A percentile compares a stretch with the other conserved stretches of the same genome.
Conservation (phyloP, 2,888 invertebrate genomes). For the Lasioglossum zephyrum region DNA sequence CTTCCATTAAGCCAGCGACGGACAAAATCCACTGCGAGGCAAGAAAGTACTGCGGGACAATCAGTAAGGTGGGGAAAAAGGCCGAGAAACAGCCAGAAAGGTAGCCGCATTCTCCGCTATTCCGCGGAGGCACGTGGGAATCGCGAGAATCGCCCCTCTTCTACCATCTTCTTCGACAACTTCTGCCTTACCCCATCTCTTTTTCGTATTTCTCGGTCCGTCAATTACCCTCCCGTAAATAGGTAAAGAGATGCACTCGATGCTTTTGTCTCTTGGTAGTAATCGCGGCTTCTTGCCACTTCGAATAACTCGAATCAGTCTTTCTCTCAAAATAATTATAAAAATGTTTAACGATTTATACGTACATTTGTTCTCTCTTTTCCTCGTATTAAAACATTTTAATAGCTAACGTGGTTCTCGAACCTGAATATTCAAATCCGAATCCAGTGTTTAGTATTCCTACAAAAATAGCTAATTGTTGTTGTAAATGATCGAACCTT, state of each 20-base stretch:
- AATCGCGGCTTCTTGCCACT: background rate
- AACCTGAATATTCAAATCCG: too few relatives aligned
- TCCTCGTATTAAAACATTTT: too few relatives aligned
- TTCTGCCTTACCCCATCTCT: slow-evolving; percentile 17
- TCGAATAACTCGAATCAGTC: background rate
- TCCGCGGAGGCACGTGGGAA: slow-evolving; percentile 79
- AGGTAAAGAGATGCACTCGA: slow-evolving; percentile 74
- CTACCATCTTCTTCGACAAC: slow-evolving; percentile 14
- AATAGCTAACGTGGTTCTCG: too few relatives aligned
- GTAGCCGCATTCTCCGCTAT: slow-evolving; percentile 71
- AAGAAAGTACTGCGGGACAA: slow-evolving; percentile 66
- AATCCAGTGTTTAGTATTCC: too few relatives aligned
- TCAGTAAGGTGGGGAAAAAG: slow-evolving; percentile 70
- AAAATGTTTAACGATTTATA: background rate
- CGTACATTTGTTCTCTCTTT: too few relatives aligned
- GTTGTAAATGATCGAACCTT: too few relatives aligned
- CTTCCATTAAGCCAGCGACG: slow-evolving; percentile 63
- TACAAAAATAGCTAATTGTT: too few relatives aligned
- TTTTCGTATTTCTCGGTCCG: slow-evolving; percentile 46
- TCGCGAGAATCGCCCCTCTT: slow-evolving; percentile 71
- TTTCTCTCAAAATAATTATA: background rate
- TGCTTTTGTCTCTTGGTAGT: background rate
- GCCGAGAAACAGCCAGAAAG: slow-evolving; percentile 53
- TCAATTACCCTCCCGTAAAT: slow-evolving; percentile 78
- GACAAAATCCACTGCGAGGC: slow-evolving; percentile 50